A percentile compares a stretch with the other conserved stretches of the same genome.
These are phyloP conservation scores for Irena cyanogastra DNA, from an alignment of 2,113 vertebrate genomes.

Conservation along the genomic window DNA sequence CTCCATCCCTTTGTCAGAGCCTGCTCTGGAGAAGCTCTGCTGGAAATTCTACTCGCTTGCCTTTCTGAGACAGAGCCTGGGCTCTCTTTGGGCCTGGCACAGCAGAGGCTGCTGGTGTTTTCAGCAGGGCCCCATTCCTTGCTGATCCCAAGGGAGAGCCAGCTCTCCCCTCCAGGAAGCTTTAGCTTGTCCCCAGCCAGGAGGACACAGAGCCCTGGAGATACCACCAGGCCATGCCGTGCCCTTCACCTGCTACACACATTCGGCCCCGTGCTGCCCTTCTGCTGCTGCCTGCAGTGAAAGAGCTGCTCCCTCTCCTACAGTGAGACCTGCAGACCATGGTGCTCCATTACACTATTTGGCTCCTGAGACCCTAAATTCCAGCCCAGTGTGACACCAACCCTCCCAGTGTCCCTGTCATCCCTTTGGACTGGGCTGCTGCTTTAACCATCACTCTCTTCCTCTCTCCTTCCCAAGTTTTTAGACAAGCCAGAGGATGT, in stretches of 20 bases:
- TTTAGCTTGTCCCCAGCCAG: not conserved
- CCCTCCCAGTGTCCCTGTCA: not conserved
- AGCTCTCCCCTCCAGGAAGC: not conserved
- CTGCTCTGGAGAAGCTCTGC: not conserved
- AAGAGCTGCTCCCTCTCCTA: not conserved
- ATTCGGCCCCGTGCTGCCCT: accelerated
- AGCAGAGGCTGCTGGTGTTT: not conserved
- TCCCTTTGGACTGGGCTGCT: not conserved
- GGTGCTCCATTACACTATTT: not conserved
- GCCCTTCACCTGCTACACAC: accelerated
- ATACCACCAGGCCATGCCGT: not conserved
- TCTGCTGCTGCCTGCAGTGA: not conserved
- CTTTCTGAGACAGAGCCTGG: not conserved
- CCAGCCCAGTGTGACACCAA: not conserved
- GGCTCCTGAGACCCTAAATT: not conserved
- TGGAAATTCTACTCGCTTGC: not conserved
- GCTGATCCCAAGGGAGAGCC: not conserved
- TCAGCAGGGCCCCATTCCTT: not conserved
- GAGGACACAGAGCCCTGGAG: not conserved
- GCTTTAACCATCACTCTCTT: not conserved
- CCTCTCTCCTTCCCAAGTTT: conserved; percentile 78
- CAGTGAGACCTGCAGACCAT: not conserved
- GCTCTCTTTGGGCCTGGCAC: not conserved
- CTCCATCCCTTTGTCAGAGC: not conserved
- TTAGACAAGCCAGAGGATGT: conserved; percentile 95